Evolutionary conservation across 2,888 invertebrate genomes (phyloP), one percentile per base, ranked within the genome.

Genomic region (Stenodera caucasica): DNA sequence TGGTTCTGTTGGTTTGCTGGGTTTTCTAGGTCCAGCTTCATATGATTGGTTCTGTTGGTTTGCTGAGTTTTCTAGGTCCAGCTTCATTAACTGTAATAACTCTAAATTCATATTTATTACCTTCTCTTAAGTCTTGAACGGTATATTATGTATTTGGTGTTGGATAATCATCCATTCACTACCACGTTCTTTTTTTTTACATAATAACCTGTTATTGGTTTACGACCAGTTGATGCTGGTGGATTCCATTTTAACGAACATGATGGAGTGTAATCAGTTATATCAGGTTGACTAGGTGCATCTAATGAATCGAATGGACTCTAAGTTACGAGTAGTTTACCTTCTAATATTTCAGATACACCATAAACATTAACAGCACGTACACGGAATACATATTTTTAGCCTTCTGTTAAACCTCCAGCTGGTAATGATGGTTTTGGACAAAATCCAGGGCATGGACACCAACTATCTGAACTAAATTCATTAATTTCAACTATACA

Each of bases 351-450:
- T 69, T 98, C 97, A 5, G 98, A 96, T 0, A 95, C 87, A 35
- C 99, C 99, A 77, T 96, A 97, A 68, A 97, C 89, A 78, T 98
- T 99, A 81, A 98, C 98, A 15, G 99, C 98, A 59, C 92, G 89
- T 23, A 98, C 96, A 65, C 98, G 88, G 86, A 99, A 98, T 18
- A 93, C 85, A 80, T 97, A 98, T 78, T 91, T 88, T 81, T 93
- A 94, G 71, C 96, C 96, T 83, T 98, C 96, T 12, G 90, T 91
- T 51, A 99, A 85, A 61, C 94, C 94, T 77, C 95, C 93, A 18
- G 94, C 96, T n/a, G 91, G 94, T 79, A 94, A 96, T 49, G 89
- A 88, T 64, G 92, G 89, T 75, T 92, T 92, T 4, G 94, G 92
- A 74, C 94, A 94, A 81, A 92, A 92, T 29, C 97, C 98, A 56